phyloP scores from a whole-genome alignment of 2,888 invertebrate species.

The Troilus luridus region DNA sequence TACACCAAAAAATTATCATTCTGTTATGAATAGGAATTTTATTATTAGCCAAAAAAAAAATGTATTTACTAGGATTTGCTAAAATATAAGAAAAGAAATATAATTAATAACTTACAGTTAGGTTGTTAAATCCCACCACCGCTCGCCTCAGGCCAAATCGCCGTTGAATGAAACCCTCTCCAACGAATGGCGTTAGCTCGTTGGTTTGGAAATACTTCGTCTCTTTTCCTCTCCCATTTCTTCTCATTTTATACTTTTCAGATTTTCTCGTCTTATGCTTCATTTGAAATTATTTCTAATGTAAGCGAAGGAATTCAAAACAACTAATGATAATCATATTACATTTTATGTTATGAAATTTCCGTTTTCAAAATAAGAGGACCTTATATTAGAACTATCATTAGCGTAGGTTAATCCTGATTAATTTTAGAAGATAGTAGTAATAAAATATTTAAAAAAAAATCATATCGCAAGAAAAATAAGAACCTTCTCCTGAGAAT shows the following conservation, averaged over 20 bases:
- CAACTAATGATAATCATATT: not conserved
- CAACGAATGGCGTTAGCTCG: not conserved
- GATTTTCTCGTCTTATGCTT: slow-evolving; percentile 11
- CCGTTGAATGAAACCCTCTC: not conserved
- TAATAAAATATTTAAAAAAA: no score
- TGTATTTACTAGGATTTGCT: not conserved
- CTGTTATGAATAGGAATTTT: no score
- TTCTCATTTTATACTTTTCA: slow-evolving; percentile 1
- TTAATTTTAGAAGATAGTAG: not conserved
- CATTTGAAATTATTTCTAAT: not conserved
- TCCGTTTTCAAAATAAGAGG: not conserved
- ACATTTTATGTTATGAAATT: not conserved
- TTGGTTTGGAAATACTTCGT: not conserved
- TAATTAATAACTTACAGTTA: not conserved
- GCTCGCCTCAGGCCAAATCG: not conserved
- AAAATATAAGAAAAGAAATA: not conserved
- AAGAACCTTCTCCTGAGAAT: no score
- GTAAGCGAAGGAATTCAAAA: not conserved
- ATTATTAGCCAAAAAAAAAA: no score
- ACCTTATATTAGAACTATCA: not conserved
- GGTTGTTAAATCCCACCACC: not conserved
- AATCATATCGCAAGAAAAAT: no score
- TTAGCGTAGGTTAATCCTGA: not conserved
- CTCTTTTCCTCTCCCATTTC: not conserved
- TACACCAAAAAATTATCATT: no score